A percentile compares a stretch with the other conserved stretches of the same genome.
These are phyloP conservation scores for Xanthorhoe designata DNA, from an alignment of 2,888 invertebrate species.

Conservation along the genomic window DNA sequence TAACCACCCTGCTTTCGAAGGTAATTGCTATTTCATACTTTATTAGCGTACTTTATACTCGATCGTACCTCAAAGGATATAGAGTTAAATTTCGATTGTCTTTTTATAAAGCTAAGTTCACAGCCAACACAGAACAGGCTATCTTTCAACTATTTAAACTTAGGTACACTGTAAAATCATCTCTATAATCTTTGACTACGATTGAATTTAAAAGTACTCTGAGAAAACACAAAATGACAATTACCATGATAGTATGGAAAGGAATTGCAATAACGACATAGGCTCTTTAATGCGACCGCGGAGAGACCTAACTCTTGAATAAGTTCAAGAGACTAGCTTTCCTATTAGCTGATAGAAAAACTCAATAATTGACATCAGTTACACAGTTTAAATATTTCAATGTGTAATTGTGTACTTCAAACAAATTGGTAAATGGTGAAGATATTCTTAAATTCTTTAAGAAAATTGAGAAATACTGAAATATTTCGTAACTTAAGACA, in stretches of 20 bases:
- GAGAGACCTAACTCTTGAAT: slow-evolving; percentile 32
- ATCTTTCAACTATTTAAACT: no score
- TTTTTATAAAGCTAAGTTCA: no score
- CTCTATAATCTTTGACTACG: neutral
- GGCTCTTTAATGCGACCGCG: slow-evolving; percentile 79
- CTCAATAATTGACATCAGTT: neutral
- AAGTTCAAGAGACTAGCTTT: neutral
- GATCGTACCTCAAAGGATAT: no score
- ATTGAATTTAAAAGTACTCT: slow-evolving; percentile 2
- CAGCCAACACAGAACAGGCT: no score
- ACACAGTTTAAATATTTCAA: no score
- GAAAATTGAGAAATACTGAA: no score
- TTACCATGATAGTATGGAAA: slow-evolving; percentile 1
- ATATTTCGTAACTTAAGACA: no score
- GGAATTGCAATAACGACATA: slow-evolving; percentile 60
- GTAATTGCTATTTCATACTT: slow-evolving; percentile 17
- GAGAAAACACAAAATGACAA: slow-evolving; percentile 13
- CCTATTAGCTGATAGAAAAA: slow-evolving; percentile 17
- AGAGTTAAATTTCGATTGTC: no score
- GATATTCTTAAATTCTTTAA: no score
- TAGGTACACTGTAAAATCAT: no score
- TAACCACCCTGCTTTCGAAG: neutral
- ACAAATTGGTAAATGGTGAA: no score
- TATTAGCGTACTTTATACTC: neutral
- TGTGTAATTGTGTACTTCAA: neutral